Evolutionary conservation across 2,888 invertebrate genomes (phyloP).

Genomic region (Drosophila subsilvestris): DNA sequence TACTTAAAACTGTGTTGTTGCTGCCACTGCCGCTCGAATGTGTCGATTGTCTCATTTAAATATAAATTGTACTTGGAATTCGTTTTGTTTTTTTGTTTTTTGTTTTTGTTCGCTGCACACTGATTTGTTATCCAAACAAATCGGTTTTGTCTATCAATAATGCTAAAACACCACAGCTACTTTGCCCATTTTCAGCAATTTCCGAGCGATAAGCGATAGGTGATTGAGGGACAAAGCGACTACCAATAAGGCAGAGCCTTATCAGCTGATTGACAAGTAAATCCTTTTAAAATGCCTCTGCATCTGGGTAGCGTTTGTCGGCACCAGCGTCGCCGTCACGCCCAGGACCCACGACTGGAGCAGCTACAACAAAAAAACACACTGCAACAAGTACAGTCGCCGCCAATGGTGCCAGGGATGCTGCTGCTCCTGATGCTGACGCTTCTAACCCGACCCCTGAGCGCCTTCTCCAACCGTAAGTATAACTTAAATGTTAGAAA

Average conservation of each 20-base stretch:
- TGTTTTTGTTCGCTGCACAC: conserved; percentile 16
- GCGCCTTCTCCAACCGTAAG: conserved; percentile 67
- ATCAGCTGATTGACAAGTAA: conserved; percentile 7
- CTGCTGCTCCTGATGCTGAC: conserved; percentile 60
- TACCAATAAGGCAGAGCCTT: conserved; percentile 5
- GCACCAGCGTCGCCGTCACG: conserved; percentile 16
- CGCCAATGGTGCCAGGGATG: conserved; percentile 56
- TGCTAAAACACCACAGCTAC: conserved; percentile 26
- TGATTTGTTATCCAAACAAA: conserved; percentile 24
- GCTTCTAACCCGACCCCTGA: conserved; percentile 58
- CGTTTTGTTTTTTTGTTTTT: conserved; percentile 23
- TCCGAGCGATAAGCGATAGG: conserved; percentile 8
- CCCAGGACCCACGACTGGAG: neutral
- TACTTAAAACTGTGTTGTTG: conserved; percentile 30
- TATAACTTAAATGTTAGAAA: conserved; percentile 17
- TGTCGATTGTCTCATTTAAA: conserved; percentile 41
- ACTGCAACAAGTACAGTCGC: conserved; percentile 34
- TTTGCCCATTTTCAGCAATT: conserved; percentile 13
- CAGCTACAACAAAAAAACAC: conserved; percentile 31
- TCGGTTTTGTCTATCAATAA: conserved; percentile 34
- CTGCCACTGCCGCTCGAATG: conserved; percentile 22
- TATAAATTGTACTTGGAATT: conserved; percentile 41
- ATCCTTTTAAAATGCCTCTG: conserved; percentile 20
- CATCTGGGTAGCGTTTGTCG: conserved; percentile 13
- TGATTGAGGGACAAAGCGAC: conserved; percentile 16